Conservation (phyloP, 2,888 invertebrate genomes). For the Ornithoptera priamus region DNA sequence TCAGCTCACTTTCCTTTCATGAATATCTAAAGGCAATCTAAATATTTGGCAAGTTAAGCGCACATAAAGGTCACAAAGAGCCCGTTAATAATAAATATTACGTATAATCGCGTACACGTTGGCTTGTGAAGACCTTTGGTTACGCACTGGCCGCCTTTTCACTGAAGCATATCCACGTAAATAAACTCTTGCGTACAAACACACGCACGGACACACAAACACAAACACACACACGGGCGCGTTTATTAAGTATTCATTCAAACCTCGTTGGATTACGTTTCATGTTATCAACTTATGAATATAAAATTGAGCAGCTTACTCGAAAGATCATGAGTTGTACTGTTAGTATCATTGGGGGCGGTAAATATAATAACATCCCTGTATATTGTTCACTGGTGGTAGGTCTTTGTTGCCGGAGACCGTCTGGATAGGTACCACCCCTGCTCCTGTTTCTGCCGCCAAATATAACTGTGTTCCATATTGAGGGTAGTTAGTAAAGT, state of each 20-base stretch:
- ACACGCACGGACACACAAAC: not conserved
- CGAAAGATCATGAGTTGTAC: too few relatives aligned
- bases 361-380: too few relatives aligned
- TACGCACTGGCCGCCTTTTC: not conserved
- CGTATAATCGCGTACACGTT: conserved; percentile 43
- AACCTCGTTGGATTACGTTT: not conserved
- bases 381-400: too few relatives aligned
- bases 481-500: too few relatives aligned
- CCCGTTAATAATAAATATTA: conserved; percentile 61
- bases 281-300: not conserved
- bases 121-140: conserved; percentile 7
- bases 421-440: too few relatives aligned
- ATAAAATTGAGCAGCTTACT: not conserved
- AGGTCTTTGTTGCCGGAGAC: too few relatives aligned
- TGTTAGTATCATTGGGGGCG: too few relatives aligned
- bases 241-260: conserved; percentile 1
- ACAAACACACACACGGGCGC: not conserved
- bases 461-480: too few relatives aligned
- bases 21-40: conserved; percentile 34
- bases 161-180: conserved; percentile 3
- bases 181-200: not conserved
- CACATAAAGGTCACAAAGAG: conserved; percentile 52
- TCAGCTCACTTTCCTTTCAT: not conserved
- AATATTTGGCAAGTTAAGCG: conserved; percentile 53
- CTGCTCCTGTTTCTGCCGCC: too few relatives aligned